Percentiles rank a stretch among this genome's conserved stretches.
Evolutionary conservation across 2,888 invertebrate species (phyloP).

Genomic region (Dysmachus trigonus): DNA sequence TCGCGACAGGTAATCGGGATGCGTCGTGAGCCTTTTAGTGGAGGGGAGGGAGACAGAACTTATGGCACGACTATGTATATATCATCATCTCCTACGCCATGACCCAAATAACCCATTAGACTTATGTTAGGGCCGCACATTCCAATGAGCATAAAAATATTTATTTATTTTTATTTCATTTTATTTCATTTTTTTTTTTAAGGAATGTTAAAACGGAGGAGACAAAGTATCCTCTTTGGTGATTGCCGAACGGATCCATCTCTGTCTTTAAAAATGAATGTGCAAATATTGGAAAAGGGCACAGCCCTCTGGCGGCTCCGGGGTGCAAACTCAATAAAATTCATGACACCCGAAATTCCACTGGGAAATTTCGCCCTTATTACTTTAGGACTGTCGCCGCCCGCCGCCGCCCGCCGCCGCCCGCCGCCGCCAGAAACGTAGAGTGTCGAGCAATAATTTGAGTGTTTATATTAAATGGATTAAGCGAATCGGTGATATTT

Average conservation of each 20-base stretch:
- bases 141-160: slow-evolving; percentile 7
- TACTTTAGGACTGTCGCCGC: slow-evolving; percentile 7
- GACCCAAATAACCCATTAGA: slow-evolving; percentile 28
- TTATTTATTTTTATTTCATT: too few species aligned
- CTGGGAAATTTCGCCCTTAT: slow-evolving; percentile 11
- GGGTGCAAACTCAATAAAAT: slow-evolving; percentile 10
- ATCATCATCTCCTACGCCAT: neutral
- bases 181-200: neutral
- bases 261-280: neutral
- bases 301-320: neutral
- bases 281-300: neutral
- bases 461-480: slow-evolving; percentile 30
- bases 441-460: slow-evolving; percentile 16
- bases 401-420: too few species aligned
- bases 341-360: neutral
- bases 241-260: slow-evolving; percentile 1
- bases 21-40: too few species aligned
- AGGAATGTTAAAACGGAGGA: neutral
- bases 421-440: neutral
- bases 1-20: too few species aligned
- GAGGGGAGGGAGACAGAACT: too few species aligned
- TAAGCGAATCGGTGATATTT: neutral
- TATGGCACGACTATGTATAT: too few species aligned
- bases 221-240: neutral
- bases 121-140: slow-evolving; percentile 7